These are phyloP conservation scores for Nicator chloris DNA, from an alignment of 2,113 vertebrate genomes.

Conservation along the genomic window DNA sequence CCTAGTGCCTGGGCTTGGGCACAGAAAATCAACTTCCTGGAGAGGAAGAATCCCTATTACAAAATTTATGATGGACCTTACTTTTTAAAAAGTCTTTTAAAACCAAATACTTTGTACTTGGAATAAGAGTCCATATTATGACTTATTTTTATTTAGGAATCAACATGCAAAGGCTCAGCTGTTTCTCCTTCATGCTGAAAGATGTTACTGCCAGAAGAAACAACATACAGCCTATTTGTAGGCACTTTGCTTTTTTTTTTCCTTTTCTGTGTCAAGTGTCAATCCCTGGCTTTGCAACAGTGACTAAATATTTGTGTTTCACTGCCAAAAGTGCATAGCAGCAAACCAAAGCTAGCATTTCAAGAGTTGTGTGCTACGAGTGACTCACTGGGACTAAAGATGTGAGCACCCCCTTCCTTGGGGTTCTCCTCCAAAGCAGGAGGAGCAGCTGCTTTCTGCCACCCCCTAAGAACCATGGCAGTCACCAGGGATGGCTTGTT, in stretches of 20 bases:
- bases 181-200: neutral
- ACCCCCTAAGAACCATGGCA: neutral
- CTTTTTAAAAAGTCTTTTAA: neutral
- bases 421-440: neutral
- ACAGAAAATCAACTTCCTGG: neutral
- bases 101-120: neutral
- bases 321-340: neutral
- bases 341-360: neutral
- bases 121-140: neutral
- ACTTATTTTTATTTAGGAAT: neutral
- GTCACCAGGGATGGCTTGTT: neutral
- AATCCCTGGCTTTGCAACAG: neutral
- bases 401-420: neutral
- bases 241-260: neutral
- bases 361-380: neutral
- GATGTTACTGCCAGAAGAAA: neutral
- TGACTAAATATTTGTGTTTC: neutral
- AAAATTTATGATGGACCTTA: neutral
- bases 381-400: neutral
- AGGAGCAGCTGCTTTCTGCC: neutral
- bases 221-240: neutral
- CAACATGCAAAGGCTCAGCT: neutral
- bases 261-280: neutral
- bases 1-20: neutral
- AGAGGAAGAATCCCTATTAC: neutral